Base-by-base conservation (phyloP, 2,113 vertebrate genomes). In the Alaudala cheleensis region DNA sequence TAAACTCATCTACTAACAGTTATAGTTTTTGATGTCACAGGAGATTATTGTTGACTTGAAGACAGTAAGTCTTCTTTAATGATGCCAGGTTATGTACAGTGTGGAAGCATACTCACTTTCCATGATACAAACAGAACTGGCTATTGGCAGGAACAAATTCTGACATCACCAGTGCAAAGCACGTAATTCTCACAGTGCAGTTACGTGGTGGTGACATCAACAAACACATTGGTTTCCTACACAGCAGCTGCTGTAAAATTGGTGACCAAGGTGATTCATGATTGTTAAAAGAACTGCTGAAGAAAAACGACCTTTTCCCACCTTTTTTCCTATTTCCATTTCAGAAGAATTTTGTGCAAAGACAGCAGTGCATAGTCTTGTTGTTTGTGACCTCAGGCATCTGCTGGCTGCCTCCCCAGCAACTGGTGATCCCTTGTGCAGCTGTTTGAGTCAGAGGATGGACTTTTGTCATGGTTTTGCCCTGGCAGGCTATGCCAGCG, bases 201-300 rank as follows among this genome's bases (percentile, higher is more conserved):
- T 16, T 72, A 17, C 2, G 3, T 0, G 0, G 17, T 42, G 0
- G 24, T 42, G 34, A n/a, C 15, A 11, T 37, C 44, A 54, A 58
- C 50, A 69, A 91, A 64, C 12, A 51, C 5, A 18, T 33, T 47
- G 61, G 9, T 31, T 84, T 80, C 50, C 42, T 31, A 44, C 11
- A 12, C 10, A 89, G 26, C 44, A 69, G 24, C 6, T 81, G 42
- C n/a, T 77, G 12, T 66, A 62, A 57, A 79, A 81, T 12, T 49
- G 5, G 19, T 72, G 84, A 57, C 22, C 21, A 56, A 54, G 10
- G 12, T 31, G 28, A 67, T 49, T 49, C 0, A 1, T 56, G 56
- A 53, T 20, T 74, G 14, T 61, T 88, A 28, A 44, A 89, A 83
- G 19, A 88, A 28, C 33, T 56, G 11, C 31, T 85, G 10, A 72